These are phyloP conservation scores for Drepanosiphum platanoidis DNA, from an alignment of 2,888 invertebrate genomes.

Conservation along the genomic window DNA sequence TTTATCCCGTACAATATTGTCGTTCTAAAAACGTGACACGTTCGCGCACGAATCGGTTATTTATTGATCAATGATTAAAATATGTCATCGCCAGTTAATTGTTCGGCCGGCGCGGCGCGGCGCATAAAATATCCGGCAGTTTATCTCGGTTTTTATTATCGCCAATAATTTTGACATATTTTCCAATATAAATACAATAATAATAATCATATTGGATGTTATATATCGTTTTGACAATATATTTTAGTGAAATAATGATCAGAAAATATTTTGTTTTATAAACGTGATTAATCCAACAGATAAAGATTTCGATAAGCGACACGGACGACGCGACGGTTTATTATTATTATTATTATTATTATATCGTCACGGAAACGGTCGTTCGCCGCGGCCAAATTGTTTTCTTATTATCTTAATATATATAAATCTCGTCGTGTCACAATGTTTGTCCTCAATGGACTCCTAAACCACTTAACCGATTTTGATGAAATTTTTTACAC, in stretches of 20 bases:
- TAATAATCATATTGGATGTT: no score
- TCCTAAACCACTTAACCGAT: no score
- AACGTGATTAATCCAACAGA: not conserved
- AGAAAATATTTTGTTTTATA: not conserved
- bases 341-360: no score
- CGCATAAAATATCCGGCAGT: conserved; percentile 19
- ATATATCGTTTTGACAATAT: not conserved
- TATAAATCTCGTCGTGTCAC: no score
- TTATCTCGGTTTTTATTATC: conserved; percentile 20
- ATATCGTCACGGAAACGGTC: no score
- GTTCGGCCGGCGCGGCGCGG: not conserved
- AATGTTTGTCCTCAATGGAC: no score
- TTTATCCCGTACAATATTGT: conserved; percentile 32
- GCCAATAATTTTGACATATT: conserved; percentile 15
- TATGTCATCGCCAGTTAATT: conserved; percentile 50
- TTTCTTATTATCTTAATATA: no score
- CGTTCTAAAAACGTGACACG: conserved; percentile 42
- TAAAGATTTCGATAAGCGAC: not conserved
- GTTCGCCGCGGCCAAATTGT: no score
- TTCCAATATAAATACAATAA: not conserved
- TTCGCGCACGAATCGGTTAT: conserved; percentile 46
- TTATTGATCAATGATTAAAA: conserved; percentile 42
- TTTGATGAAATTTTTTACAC: no score
- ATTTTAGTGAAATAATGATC: not conserved
- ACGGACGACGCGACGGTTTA: no score